Conservation (phyloP, 2,797 vertebrate species). For the Nannoperca obscura region DNA sequence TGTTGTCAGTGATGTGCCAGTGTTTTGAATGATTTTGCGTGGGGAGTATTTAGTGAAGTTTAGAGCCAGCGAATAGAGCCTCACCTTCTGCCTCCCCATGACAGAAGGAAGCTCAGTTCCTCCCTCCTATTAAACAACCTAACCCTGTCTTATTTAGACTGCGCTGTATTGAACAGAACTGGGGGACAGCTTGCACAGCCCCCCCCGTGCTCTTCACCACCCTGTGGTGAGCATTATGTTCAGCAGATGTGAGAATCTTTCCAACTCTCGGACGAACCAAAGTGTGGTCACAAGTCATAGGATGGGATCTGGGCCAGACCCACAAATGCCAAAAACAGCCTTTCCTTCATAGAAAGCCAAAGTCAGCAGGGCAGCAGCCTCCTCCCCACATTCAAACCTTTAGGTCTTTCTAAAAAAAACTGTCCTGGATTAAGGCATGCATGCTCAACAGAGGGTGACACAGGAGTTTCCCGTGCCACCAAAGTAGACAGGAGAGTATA, state of each 20-base stretch:
- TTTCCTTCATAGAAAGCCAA: neutral
- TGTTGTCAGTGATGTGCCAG: neutral
- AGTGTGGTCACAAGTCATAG: constrained; percentile 17
- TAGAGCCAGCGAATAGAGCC: constrained; percentile 6
- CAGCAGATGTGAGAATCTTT: constrained; percentile 48
- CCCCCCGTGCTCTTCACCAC: constrained; percentile 23
- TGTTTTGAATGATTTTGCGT: neutral
- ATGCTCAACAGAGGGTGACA: neutral
- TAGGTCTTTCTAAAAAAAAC: neutral
- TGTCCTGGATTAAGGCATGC: neutral
- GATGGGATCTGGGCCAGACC: constrained; percentile 23
- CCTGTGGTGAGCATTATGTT: constrained; percentile 63
- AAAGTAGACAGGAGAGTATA: too few relatives aligned
- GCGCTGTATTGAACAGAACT: constrained; percentile 11
- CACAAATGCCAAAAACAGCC: constrained; percentile 1
- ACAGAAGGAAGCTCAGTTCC: constrained; percentile 8
- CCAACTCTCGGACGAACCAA: constrained; percentile 28
- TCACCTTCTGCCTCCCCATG: neutral
- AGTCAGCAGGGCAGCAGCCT: neutral
- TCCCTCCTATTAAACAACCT: constrained; percentile 20
- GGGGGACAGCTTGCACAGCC: constrained; percentile 61
- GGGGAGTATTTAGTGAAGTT: neutral
- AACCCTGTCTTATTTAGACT: neutral
- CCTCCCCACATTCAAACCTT: neutral
- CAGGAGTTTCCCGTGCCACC: too few relatives aligned